Percentiles rank a stretch among this genome's conserved stretches.
Conservation (phyloP, 2,113 vertebrate species). For the Mustela nigripes region DNA sequence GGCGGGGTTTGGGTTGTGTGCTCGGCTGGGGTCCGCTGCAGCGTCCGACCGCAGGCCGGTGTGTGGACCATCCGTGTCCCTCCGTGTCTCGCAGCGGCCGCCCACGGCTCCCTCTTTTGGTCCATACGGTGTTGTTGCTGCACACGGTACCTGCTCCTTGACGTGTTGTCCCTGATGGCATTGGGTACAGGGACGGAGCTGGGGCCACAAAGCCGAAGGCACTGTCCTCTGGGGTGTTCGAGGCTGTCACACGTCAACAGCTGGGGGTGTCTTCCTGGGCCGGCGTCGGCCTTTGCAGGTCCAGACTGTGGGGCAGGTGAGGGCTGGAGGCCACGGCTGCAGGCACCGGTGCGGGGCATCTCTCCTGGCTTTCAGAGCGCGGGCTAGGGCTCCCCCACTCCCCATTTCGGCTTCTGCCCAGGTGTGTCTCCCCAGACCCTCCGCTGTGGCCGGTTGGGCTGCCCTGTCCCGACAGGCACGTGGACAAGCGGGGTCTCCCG, state of each 20-base stretch:
- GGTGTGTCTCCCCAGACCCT: not conserved
- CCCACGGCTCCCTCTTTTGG: not conserved
- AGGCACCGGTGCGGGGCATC: not conserved
- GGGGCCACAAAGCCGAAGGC: no score
- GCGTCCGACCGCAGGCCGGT: not conserved
- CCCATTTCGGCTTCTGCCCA: no score
- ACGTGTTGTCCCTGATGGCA: fast-evolving
- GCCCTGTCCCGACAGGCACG: not conserved
- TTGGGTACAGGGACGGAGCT: not conserved
- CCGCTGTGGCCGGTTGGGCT: fast-evolving
- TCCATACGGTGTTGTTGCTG: not conserved
- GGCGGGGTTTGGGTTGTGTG: not conserved
- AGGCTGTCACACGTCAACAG: fast-evolving
- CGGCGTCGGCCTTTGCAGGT: not conserved
- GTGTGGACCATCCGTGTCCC: no score
- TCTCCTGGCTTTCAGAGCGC: not conserved
- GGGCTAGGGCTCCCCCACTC: not conserved
- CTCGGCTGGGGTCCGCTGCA: not conserved
- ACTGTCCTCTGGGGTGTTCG: fast-evolving
- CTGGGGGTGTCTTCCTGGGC: not conserved
- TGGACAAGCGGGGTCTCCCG: fast-evolving
- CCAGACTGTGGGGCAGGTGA: no score
- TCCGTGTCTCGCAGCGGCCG: not conserved
- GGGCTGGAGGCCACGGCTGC: no score
- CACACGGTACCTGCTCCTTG: fast-evolving